phyloP scores from a whole-genome alignment of 2,888 invertebrate species.

The Caenorhabditis sp. region DNA sequence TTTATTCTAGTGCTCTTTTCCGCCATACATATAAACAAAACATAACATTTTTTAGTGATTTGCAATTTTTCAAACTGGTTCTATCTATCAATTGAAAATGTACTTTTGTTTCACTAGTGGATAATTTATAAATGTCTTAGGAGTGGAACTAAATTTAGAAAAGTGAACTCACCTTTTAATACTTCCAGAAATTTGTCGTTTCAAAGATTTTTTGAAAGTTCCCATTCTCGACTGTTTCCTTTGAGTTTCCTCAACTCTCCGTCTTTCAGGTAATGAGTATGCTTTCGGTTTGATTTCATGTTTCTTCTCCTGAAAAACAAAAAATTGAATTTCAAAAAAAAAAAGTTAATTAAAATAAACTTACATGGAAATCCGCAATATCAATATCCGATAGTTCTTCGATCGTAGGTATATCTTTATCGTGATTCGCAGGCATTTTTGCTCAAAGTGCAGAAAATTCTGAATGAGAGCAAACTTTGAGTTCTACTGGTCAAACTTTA shows the following conservation, averaged over 20 bases:
- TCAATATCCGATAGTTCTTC: constrained; percentile 38
- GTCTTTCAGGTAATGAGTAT: constrained; percentile 30
- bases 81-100: too few relatives aligned
- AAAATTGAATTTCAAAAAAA: constrained; percentile 2
- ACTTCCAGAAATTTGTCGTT: constrained; percentile 40
- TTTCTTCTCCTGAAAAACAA: constrained; percentile 29
- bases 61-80: too few relatives aligned
- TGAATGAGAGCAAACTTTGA: background rate
- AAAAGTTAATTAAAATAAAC: background rate
- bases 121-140: too few relatives aligned
- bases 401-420: constrained; percentile 38
- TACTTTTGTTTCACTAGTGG: too few relatives aligned
- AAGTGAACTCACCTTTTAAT: constrained; percentile 26
- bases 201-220: constrained; percentile 41
- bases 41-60: too few relatives aligned
- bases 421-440: background rate
- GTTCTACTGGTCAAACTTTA: background rate
- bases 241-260: constrained; percentile 14
- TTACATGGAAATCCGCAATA: constrained; percentile 30
- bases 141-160: too few relatives aligned
- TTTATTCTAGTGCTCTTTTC: too few relatives aligned
- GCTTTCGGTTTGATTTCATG: constrained; percentile 30
- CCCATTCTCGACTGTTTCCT: constrained; percentile 32
- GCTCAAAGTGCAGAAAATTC: background rate
- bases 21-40: too few relatives aligned